A percentile compares a stretch with the other conserved stretches of the same genome.
Evolutionary conservation across 2,888 invertebrate genomes (phyloP).

Genomic region (Chrysodeixis includens): DNA sequence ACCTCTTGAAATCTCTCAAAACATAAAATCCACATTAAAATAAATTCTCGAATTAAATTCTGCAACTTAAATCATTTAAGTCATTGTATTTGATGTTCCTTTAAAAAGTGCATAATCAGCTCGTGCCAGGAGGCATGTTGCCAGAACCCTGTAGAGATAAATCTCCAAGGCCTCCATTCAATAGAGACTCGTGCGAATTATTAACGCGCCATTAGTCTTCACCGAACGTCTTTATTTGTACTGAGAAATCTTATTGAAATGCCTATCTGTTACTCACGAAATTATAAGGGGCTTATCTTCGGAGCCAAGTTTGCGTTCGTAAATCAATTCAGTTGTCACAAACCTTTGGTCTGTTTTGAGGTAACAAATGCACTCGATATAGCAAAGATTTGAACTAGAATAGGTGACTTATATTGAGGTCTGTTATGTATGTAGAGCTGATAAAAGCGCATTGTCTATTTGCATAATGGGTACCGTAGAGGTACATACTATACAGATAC

Average conservation of each 20-base stretch:
- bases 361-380: constrained; percentile 45
- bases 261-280: constrained; percentile 67
- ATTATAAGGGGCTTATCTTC: constrained; percentile 71
- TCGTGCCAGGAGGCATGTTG: constrained; percentile 86
- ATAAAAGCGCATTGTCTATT: no score
- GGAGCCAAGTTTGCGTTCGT: constrained; percentile 52
- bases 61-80: constrained; percentile 49
- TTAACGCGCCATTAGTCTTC: constrained; percentile 86
- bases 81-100: constrained; percentile 71
- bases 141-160: constrained; percentile 86
- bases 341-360: constrained; percentile 53
- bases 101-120: constrained; percentile 82
- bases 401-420: background rate
- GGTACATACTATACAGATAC: no score
- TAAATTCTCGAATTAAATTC: constrained; percentile 22
- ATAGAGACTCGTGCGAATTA: constrained; percentile 85
- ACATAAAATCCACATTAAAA: constrained; percentile 1
- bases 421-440: background rate
- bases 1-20: background rate
- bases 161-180: constrained; percentile 84
- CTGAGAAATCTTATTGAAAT: constrained; percentile 74
- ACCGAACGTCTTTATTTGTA: constrained; percentile 84
- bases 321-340: constrained; percentile 65
- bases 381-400: constrained; percentile 9
- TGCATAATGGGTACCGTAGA: no score